phyloP scores from a whole-genome alignment of 2,113 vertebrate species.

The Patagioenas fasciata region DNA sequence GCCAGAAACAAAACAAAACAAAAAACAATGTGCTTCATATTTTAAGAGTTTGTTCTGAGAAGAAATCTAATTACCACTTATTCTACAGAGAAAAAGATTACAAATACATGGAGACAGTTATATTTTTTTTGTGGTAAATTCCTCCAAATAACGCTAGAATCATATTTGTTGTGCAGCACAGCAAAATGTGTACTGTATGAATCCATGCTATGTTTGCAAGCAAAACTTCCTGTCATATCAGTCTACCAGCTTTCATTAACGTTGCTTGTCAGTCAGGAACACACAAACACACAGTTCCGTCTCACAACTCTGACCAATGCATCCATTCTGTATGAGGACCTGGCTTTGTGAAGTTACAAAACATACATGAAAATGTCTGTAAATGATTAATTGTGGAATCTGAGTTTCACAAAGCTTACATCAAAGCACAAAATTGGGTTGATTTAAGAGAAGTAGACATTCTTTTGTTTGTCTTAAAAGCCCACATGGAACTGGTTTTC shows the following conservation, averaged over 20 bases:
- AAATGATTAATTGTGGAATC: constrained; percentile 66
- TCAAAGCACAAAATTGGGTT: constrained; percentile 60
- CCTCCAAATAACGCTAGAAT: background rate
- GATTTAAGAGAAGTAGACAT: constrained; percentile 67
- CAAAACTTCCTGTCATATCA: background rate
- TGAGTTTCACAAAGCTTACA: constrained; percentile 62
- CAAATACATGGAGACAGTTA: constrained; percentile 17
- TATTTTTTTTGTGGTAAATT: background rate
- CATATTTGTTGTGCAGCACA: background rate
- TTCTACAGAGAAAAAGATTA: background rate
- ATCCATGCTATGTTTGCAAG: background rate
- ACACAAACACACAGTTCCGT: background rate
- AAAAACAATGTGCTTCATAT: background rate
- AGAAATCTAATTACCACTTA: constrained; percentile 6
- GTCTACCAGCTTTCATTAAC: background rate
- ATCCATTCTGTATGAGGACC: background rate
- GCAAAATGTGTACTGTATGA: background rate
- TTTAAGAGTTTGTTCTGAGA: background rate
- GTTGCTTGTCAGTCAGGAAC: background rate
- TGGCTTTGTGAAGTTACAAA: constrained; percentile 1
- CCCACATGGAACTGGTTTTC: constrained; percentile 74
- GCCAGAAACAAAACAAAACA: background rate
- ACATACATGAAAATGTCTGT: constrained; percentile 43
- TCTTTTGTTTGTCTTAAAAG: constrained; percentile 63
- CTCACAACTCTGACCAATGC: background rate